Evolutionary conservation across 2,888 invertebrate genomes (phyloP), one percentile per base, ranked within the genome.

Genomic region (Habrosyne pyritoides): DNA sequence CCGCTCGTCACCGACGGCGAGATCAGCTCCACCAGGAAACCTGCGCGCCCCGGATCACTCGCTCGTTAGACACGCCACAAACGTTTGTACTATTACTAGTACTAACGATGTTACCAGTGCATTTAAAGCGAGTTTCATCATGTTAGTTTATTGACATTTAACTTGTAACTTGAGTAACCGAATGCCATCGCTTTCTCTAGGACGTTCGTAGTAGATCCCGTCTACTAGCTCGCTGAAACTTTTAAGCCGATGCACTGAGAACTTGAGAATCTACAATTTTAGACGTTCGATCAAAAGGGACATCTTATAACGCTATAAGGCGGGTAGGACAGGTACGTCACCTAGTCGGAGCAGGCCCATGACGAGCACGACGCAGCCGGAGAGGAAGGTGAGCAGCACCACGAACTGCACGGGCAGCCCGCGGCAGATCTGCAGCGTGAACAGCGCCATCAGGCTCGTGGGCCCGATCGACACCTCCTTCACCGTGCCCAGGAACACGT

Each of bases 381-480:
- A 94, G 8, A 97, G 85, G 81, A 98, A 97, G 21, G 96, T 94
- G 21, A 98, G 93, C 54, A 98, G 93, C 60, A 97, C 93, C 10
- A 96, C 95, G 80, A 95, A 95, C 73, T 97, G 95, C 0, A 95
- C 78, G 0, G 96, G 95, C 69, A 95, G 93, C 24, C 94, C 94
- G 60, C 93, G 92, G 53, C 96, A 95, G 69, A 94, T 95, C 75
- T 96, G 96, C 61, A 95, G 91, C 30, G 97, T 97, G 72, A 99
- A 90, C 53, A 99, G 93, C 33, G 98, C 96, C 97, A 98, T 97
- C 59, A 99, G 94, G 69, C 98, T 98, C 0, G 98, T 98, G 0
- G 99, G 98, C n/a, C 99, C 97, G 65, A 97, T 97, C 0, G 96
- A 96, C 2, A 97, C 97, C 89, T 97, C 96, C 78, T 95, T 96